Base-by-base conservation (phyloP, 2,113 vertebrate species). In the Burhinus oedicnemus region DNA sequence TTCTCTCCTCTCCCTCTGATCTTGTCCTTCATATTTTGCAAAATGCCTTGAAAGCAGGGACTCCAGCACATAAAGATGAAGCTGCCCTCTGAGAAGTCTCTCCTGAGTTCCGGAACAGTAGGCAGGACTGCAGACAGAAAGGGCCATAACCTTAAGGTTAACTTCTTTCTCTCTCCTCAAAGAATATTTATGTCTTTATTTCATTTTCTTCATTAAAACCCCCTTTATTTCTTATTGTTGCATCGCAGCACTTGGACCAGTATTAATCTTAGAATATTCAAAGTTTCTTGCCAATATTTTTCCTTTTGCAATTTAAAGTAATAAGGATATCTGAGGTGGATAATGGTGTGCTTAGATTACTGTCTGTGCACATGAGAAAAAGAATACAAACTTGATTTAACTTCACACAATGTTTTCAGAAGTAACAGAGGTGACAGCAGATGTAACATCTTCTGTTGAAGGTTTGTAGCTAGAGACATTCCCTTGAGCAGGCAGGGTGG, bases 341-440 rank as follows among this genome's bases (percentile, higher is more conserved):
- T 29, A 60, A 58, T 5, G 4, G 4, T 40, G 34, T 40, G 32
- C 32, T 89, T 61, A 62, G 30, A 25, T 44, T 40, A 86, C 40
- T 8, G 30, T 44, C 25, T 21, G 21, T 58, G 44, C 29, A 80
- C 15, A 36, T 21, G 11, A 36, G 40, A 91, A 91, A 81, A 69
- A 34, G 0, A n/a, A 42, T 51, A 32, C 20, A 89, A 81, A 49
- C 8, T 5, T 52, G 19, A 68, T 36, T 5, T 85, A 29, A 23
- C 2, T 1, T 72, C 83, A 27, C 19, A 49, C 0, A 0, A 51
- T 18, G 14, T 40, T 68, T 84, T 78, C 32, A 69, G 42, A 71
- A 66, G 15, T 38, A 64, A 55, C 3, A 26, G 20, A 58, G 13
- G 9, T 62, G 49, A 49, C 17, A 58, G 30, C 6, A 84, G 38